Base-by-base conservation (phyloP, 2,888 invertebrate genomes). In the Aelia acuminata region DNA sequence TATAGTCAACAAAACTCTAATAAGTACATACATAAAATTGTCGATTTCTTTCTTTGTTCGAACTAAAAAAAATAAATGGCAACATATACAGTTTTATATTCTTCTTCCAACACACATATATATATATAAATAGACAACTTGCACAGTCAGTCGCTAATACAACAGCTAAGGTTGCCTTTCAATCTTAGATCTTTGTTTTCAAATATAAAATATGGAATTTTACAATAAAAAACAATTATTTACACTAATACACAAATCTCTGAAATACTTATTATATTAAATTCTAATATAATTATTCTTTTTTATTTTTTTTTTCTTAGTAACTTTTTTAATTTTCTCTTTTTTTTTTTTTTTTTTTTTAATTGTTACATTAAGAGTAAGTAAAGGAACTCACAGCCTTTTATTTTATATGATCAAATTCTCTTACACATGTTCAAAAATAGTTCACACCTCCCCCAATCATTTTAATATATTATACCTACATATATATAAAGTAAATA, bases 361-460 rank as follows among this genome's bases (percentile, higher is more conserved):
- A n/a, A 7, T 18, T 18, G 43, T 80, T 43, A 43, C 80, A 43
- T 39, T 39, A 43, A 43, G 39, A 80, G 80, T 80, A 80, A 80
- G 80, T 80, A 80, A 43, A 80, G 80, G 43, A 80, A 80, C 80
- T 80, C 80, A 80, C 80, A 80, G 80, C 80, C 80, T 80, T 80
- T 80, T 80, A 47, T 80, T 43, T 80, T 80, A 47, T 80, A n/a
- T 80, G n/a, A 43, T 43, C 80, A 43, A 80, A 80, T 80, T 80
- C 80, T 22, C 80, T 80, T 47, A 80, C 80, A 80, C 80, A 47
- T 80, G 43, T 80, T 80, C 80, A 80, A 80, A 80, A 80, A 80
- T 80, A 80, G 11, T 43, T 43, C n/a, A 4, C 80, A 22, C n/a
- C n/a, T 80, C 80, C 43, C n/a, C 18, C 43, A 11, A 43, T 80